These are phyloP conservation scores for Lithophane ornitopus DNA, from an alignment of 2,888 invertebrate genomes.

Conservation along the genomic window DNA sequence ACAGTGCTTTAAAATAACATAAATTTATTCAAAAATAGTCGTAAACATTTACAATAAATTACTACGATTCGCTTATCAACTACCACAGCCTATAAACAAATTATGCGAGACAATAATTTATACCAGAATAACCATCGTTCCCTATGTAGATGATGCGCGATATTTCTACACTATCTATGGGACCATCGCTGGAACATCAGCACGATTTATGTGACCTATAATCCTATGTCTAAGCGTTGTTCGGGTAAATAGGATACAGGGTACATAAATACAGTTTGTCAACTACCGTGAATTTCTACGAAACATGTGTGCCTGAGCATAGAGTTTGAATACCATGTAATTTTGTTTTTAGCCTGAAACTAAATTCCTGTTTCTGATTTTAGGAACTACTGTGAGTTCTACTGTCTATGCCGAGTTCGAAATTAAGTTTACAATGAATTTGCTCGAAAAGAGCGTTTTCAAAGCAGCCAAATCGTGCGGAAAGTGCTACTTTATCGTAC, in stretches of 20 bases:
- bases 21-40: neutral
- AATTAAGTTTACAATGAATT: too few species aligned
- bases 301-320: neutral
- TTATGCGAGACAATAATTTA: slow-evolving; percentile 42
- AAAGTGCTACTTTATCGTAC: too few species aligned
- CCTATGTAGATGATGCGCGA: slow-evolving; percentile 47
- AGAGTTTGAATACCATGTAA: neutral
- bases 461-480: too few species aligned
- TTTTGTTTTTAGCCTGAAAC: neutral
- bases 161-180: slow-evolving; percentile 60
- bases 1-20: neutral
- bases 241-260: slow-evolving; percentile 41
- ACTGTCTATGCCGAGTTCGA: too few species aligned
- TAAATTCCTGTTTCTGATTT: neutral
- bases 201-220: slow-evolving; percentile 64
- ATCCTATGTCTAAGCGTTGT: slow-evolving; percentile 47
- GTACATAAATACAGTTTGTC: slow-evolving; percentile 21
- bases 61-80: slow-evolving; percentile 27
- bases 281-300: slow-evolving; percentile 23
- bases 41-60: neutral
- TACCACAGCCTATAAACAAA: slow-evolving; percentile 31
- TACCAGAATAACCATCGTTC: slow-evolving; percentile 36
- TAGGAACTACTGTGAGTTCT: neutral
- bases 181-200: slow-evolving; percentile 58
- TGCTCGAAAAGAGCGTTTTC: too few species aligned